Conservation (phyloP, 2,113 vertebrate species). For the Bothrops jararaca region DNA sequence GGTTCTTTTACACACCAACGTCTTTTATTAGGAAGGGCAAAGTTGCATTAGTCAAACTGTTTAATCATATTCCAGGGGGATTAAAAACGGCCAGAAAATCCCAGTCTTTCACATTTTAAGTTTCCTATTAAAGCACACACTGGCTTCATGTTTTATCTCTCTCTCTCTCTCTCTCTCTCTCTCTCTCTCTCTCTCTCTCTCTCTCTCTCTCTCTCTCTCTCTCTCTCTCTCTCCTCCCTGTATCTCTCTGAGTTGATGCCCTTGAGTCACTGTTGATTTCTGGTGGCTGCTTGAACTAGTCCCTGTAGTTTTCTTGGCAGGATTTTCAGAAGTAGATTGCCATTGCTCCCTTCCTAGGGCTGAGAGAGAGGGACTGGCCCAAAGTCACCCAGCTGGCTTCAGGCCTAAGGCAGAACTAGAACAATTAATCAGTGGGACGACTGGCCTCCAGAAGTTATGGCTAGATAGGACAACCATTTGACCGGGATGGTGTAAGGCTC, state of each 20-base stretch:
- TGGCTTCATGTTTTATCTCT: not conserved
- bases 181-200: no score
- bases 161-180: rapidly evolving
- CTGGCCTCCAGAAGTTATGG: no score
- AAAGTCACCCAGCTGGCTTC: not conserved
- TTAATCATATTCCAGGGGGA: not conserved
- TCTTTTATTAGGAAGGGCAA: not conserved
- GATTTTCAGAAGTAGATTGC: not conserved
- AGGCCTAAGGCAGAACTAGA: not conserved
- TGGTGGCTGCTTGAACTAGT: no score
- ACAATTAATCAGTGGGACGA: not conserved
- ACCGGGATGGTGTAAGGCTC: not conserved
- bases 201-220: no score
- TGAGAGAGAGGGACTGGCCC: not conserved
- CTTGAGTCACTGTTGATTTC: no score
- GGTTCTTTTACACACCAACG: not conserved
- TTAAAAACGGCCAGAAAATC: not conserved
- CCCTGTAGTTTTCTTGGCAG: no score
- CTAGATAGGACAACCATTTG: not conserved
- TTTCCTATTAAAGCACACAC: not conserved
- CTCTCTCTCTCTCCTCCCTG: no score
- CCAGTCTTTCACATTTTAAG: not conserved
- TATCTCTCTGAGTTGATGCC: no score
- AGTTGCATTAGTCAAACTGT: not conserved
- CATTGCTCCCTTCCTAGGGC: not conserved